Base-by-base conservation (phyloP, 2,113 vertebrate genomes). In the Corythornis cristatus region DNA sequence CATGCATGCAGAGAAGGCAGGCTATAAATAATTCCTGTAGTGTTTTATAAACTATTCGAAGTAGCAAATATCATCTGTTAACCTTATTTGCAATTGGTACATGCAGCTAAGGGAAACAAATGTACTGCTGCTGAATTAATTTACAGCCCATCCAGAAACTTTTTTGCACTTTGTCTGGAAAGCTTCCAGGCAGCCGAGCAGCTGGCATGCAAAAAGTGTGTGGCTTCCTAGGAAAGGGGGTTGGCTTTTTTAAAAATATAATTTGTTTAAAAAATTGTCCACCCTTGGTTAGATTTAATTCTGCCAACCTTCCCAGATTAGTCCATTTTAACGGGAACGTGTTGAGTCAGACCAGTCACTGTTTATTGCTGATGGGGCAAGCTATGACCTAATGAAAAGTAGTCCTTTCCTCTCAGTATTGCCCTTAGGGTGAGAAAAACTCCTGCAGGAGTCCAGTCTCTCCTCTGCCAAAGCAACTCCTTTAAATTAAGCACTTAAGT, bases 91-190 rank as follows among this genome's bases (percentile, higher is more conserved):
- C 88, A 83, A 75, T 86, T 95, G 90, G 85, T 92, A 81, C 87
- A 77, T 77, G 82, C 89, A 96, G 82, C 75, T 92, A 88, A 92
- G 64, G 72, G 85, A 93, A 95, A 94, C 91, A 93, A 93, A 93
- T 94, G 92, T 94, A 83, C 93, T 95, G 94, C 89, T 92, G 87
- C 79, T 95, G 96, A 96, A 96, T 93, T 96, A 92, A 96, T 96
- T 96, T 10, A 1, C 95, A 95, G 57, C 89, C 88, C 82, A 92
- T 95, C 72, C 93, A 91, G 89, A 94, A 96, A 95, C 85, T 93
- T 95, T 92, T 96, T 95, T 95, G 83, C 93, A 83, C 93, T 93
- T 94, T 88, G 91, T 89, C 93, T 96, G 95, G 96, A 95, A 89
- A 53, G n/a, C 75, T 85, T 95, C 96, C 96, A 96, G 87, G 88